phyloP scores from a whole-genome alignment of 2,797 vertebrate genomes.

The Sarcoramphus papa region DNA sequence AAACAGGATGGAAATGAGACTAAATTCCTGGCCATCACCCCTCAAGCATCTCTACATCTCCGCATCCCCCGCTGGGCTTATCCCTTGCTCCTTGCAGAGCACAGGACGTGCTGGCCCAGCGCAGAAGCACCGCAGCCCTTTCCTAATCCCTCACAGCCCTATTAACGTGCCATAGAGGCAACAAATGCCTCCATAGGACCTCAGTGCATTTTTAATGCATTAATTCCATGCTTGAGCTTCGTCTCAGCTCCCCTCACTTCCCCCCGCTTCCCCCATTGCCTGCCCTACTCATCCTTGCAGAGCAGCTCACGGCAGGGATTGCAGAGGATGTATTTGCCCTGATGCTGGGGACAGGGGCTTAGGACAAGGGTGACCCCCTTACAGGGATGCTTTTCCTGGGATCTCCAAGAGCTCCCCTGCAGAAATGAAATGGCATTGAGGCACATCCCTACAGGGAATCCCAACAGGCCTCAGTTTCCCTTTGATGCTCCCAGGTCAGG shows the following conservation, averaged over 20 bases:
- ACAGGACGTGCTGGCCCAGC: fast-evolving
- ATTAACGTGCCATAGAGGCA: background rate
- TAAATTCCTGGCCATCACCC: background rate
- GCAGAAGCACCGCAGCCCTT: background rate
- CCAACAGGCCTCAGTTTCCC: background rate
- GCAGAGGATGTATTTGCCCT: background rate
- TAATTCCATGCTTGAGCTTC: background rate
- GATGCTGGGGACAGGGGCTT: background rate
- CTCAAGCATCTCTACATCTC: background rate
- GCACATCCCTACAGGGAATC: background rate
- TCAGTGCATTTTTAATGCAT: background rate
- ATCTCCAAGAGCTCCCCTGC: background rate
- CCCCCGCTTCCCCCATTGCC: fast-evolving
- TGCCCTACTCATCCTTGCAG: background rate
- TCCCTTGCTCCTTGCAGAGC: background rate
- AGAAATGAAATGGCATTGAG: background rate
- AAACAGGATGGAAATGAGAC: background rate
- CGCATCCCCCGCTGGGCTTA: background rate
- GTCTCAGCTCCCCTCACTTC: background rate
- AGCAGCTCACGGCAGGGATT: background rate
- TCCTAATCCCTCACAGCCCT: background rate
- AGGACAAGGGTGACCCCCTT: background rate
- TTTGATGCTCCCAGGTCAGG: background rate
- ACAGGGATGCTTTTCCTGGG: background rate
- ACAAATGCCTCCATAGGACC: background rate